Evolutionary conservation across 2,888 invertebrate genomes (phyloP), one percentile per base, ranked within the genome.

Genomic region (Phytoseiulus persimilis): DNA sequence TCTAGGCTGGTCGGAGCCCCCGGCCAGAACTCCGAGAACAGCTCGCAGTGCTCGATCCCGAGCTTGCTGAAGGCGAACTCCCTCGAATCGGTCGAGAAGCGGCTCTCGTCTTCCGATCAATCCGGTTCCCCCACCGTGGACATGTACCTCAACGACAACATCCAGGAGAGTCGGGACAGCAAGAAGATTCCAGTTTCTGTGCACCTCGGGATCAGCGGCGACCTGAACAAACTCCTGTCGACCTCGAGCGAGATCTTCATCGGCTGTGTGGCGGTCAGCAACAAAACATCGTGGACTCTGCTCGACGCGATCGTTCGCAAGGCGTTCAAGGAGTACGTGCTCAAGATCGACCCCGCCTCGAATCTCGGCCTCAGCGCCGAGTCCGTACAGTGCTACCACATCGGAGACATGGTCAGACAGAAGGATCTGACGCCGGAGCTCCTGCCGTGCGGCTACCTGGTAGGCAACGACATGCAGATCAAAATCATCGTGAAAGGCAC

Each of bases 241-340:
- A 83, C 39, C 84, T 89, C 31, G 83, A 83, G 32, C 87, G 95
- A 95, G 93, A 96, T 96, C 92, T 94, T 96, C 5, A 96, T 98
- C 92, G 97, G 98, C 28, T 96, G 95, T 92, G 95, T 98, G 3
- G 96, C 95, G 92, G 96, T 98, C 91, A 96, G 96, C 91, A 96
- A 96, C 90, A 97, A 97, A 93, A 97, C 97, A 0, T 96, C 96
- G 90, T 98, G 98, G 98, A 97, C 97, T 92, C 96, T 96, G 92
- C 94, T 98, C 92, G 98, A 98, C 93, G 96, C 96, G 92, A 95
- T 96, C 91, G 96, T 98, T 91, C 94, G 96, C 92, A 95, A 97
- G 93, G 96, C 97, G 90, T 98, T 98, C 93, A 98, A 98, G 93
- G 98, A 98, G 92, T 98, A 98, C 93, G 94, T 97, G 90, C 95